A percentile compares a stretch with the other conserved stretches of the same genome.
phyloP scores from a whole-genome alignment of 2,797 vertebrate species.

The Galagoides demidoff region DNA sequence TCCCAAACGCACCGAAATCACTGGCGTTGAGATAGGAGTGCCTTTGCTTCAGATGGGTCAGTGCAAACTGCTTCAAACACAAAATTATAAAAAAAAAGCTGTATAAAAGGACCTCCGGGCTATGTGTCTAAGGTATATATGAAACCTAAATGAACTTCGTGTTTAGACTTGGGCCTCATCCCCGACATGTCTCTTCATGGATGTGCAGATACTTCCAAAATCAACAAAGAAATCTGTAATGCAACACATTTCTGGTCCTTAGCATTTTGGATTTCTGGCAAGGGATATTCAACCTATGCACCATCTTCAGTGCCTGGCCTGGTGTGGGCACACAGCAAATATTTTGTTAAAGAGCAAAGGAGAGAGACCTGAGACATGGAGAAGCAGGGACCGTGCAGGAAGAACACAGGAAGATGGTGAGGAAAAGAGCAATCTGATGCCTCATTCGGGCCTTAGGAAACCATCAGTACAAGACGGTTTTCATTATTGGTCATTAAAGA shows the following conservation, averaged over 20 bases:
- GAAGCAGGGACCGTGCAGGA: not conserved
- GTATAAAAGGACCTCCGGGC: not conserved
- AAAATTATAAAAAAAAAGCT: not conserved
- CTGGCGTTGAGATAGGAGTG: not conserved
- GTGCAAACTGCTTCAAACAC: not conserved
- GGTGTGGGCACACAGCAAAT: not conserved
- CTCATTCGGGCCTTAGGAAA: not conserved
- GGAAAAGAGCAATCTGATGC: not conserved
- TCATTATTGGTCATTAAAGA: not conserved
- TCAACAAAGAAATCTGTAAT: not conserved
- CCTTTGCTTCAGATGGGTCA: not conserved
- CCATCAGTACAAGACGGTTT: not conserved
- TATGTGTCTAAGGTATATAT: not conserved
- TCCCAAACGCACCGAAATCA: not conserved
- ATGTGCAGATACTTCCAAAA: not conserved
- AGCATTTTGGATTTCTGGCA: not conserved
- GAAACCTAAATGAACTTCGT: not conserved
- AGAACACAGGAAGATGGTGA: not conserved
- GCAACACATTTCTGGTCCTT: too few relatives aligned
- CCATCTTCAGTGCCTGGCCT: not conserved
- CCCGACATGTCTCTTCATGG: not conserved
- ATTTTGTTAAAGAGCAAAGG: not conserved
- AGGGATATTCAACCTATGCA: not conserved
- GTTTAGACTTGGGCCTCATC: not conserved
- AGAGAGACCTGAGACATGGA: not conserved